phyloP scores from a whole-genome alignment of 2,888 invertebrate species.

The Pasiphila rectangulata region DNA sequence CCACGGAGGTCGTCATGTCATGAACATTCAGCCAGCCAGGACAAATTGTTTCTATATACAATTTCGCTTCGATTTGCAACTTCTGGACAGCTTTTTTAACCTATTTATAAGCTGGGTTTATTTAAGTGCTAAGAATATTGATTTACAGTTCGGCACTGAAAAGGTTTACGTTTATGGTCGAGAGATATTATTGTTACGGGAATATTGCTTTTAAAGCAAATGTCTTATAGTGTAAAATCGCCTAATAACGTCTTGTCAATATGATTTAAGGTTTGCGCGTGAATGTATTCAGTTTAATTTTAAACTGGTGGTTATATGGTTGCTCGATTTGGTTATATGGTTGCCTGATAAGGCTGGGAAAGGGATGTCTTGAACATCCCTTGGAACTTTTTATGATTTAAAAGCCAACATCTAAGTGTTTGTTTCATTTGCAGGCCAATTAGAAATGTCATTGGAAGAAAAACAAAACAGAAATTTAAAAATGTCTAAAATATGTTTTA shows the following conservation, averaged over 20 bases:
- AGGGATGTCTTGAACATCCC: no score
- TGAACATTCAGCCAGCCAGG: neutral
- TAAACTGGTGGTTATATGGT: constrained; percentile 24
- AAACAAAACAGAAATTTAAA: no score
- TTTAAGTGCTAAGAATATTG: constrained; percentile 26
- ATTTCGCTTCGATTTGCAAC: constrained; percentile 68
- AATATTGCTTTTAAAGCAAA: constrained; percentile 3
- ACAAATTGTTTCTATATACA: neutral
- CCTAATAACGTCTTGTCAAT: constrained; percentile 3
- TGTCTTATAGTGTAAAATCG: constrained; percentile 1
- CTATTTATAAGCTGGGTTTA: constrained; percentile 34
- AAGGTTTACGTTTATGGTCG: constrained; percentile 25
- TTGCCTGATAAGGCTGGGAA: no score
- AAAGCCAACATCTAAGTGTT: no score
- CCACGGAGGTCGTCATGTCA: no score
- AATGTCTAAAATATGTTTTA: no score
- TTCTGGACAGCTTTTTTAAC: constrained; percentile 60
- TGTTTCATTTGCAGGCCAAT: no score
- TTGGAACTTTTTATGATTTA: no score
- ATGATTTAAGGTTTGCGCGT: constrained; percentile 5
- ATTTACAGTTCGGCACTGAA: constrained; percentile 28
- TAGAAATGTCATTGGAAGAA: no score
- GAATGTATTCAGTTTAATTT: neutral
- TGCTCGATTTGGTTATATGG: no score
- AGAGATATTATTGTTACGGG: constrained; percentile 17